Evolutionary conservation across 2,888 invertebrate genomes (phyloP).

Genomic region (Zeuzera pyrina): DNA sequence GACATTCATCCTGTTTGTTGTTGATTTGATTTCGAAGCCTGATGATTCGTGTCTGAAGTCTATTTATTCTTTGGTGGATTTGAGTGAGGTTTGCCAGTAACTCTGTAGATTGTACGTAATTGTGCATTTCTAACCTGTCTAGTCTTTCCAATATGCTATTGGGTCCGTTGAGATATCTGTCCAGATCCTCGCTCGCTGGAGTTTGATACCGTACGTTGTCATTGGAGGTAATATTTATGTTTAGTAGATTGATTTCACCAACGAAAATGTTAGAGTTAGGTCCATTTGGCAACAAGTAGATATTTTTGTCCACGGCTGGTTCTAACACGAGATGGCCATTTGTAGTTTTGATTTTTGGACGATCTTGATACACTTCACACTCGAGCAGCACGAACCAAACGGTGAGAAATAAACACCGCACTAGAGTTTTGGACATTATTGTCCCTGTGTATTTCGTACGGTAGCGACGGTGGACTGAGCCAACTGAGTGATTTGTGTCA

Average conservation of each 20-base stretch:
- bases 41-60: conserved; percentile 46
- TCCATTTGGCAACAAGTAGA: conserved; percentile 80
- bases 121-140: conserved; percentile 38
- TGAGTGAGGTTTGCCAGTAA: conserved; percentile 30
- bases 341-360: conserved; percentile 60
- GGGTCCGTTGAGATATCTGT: conserved; percentile 22
- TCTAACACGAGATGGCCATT: conserved; percentile 88
- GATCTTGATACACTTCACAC: conserved; percentile 76
- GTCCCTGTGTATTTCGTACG: too few species aligned
- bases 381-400: conserved; percentile 29
- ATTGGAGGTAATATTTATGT: conserved; percentile 47
- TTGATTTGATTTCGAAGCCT: conserved; percentile 53
- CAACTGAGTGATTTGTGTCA: too few species aligned
- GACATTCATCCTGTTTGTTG: conserved; percentile 75
- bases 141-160: conserved; percentile 36
- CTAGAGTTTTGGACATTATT: conserved; percentile 34
- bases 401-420: conserved; percentile 26
- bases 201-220: conserved; percentile 12
- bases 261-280: conserved; percentile 78
- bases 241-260: conserved; percentile 77
- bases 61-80: conserved; percentile 36
- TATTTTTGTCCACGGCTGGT: conserved; percentile 83
- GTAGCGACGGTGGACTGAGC: too few species aligned
- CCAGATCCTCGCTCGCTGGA: conserved; percentile 17
- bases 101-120: conserved; percentile 19